Base-by-base conservation (phyloP, 2,797 vertebrate genomes). In the Malurus splendens region DNA sequence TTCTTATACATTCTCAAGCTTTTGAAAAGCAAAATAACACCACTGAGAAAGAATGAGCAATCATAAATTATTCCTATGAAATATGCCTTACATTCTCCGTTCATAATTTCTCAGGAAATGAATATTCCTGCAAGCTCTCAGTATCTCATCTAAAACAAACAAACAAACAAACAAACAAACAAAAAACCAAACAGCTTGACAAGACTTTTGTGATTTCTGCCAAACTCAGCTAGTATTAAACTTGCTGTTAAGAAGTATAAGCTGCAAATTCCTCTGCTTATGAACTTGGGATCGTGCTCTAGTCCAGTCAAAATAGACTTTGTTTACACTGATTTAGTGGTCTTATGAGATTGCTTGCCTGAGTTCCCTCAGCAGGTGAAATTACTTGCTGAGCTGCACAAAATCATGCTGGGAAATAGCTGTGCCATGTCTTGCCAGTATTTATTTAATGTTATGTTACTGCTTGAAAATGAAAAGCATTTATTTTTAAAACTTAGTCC, bases 371-470 rank as follows among this genome's bases (percentile, higher is more conserved):
- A 88, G 87, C 81, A 87, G 90, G 82, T 90, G 78, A 95, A 86
- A 90, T 59, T 70, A 61, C 84, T 94, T 75, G 82, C 50, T 72
- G 89, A 91, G 70, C 61, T 86, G 54, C 61, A 84, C 45, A 55
- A 56, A 93, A 86, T 90, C 80, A 56, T 92, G 75, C 91, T 92
- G 80, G 71, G 72, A 89, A 86, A 87, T 73, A 91, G 52, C 62
- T 81, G 24, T 72, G 81, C 89, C 86, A 59, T 45, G 79, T 82
- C 77, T 86, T 86, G 68, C 65, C 48, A 44, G 39, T 80, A 81
- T 92, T 94, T 93, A 94, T 94, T 94, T 86, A 90, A 78, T 89
- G 87, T 61, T 92, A 32, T 67, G 66, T 94, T 91, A 65, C 79
- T 82, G 64, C 64, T 76, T 4, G 33, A 87, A 82, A 94, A 79